Conservation (phyloP, 2,888 invertebrate species). For the Dioctria linearis region DNA sequence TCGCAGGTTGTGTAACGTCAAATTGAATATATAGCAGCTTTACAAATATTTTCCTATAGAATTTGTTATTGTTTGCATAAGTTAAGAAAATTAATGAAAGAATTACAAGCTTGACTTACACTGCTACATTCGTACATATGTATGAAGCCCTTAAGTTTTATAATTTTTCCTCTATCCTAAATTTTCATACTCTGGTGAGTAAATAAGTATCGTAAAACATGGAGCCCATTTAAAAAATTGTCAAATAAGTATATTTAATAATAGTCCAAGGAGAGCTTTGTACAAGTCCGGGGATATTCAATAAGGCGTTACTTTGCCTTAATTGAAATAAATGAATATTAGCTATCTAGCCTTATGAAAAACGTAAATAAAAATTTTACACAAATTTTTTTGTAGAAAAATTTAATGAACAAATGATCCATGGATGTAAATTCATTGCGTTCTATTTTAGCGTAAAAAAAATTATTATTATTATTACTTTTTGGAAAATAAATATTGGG, state of each 20-base stretch:
- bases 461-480: too few species aligned
- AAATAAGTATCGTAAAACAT: too few species aligned
- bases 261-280: neutral
- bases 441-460: neutral
- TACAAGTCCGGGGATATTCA: neutral
- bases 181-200: too few species aligned
- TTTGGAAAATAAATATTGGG: too few species aligned
- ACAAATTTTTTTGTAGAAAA: neutral
- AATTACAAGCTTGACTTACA: too few species aligned
- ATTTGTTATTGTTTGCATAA: too few species aligned
- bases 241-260: neutral
- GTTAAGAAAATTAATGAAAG: too few species aligned
- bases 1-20: constrained; percentile 42
- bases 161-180: too few species aligned
- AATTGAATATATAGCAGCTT: constrained; percentile 16
- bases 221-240: too few species aligned
- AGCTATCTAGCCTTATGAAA: constrained; percentile 44
- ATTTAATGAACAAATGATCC: neutral
- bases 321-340: constrained; percentile 24
- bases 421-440: neutral
- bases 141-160: too few species aligned
- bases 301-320: constrained; percentile 47
- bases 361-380: neutral
- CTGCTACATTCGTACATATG: too few species aligned
- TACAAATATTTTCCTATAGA: too few species aligned